Percentiles rank a stretch among this genome's conserved stretches.
phyloP scores from a whole-genome alignment of 2,113 vertebrate species.

The Psephotus haematonotus region DNA sequence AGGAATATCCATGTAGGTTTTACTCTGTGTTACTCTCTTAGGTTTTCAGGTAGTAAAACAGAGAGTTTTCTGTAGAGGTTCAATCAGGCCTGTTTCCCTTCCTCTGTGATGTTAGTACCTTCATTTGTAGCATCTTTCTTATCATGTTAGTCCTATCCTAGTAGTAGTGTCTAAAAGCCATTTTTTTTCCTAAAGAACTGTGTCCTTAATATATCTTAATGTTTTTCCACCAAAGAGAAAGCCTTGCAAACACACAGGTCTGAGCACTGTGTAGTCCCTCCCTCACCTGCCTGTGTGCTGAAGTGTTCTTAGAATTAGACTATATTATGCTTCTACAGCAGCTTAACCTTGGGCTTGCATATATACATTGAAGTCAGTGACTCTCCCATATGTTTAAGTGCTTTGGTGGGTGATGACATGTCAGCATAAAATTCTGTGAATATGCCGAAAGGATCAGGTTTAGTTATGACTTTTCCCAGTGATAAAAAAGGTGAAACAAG shows the following conservation, averaged over 20 bases:
- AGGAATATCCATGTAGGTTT: not conserved
- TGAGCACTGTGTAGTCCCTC: not conserved
- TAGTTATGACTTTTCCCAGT: not conserved
- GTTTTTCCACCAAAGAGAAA: not conserved
- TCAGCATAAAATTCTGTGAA: not conserved
- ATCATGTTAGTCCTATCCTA: not conserved
- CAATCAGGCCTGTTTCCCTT: not conserved
- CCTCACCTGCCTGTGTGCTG: not conserved
- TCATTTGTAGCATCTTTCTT: not conserved
- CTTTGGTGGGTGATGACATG: not conserved
- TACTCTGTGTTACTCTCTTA: not conserved
- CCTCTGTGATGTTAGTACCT: not conserved
- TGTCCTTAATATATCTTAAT: not conserved
- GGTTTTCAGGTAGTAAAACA: not conserved
- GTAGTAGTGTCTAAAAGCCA: not conserved
- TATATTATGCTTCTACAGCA: not conserved
- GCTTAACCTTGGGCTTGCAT: not conserved
- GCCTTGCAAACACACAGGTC: not conserved
- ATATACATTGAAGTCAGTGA: not conserved
- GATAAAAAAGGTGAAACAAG: slow-evolving; percentile 27
- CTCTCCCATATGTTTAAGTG: not conserved
- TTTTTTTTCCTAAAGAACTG: not conserved
- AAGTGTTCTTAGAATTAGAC: not conserved
- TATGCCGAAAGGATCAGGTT: not conserved
- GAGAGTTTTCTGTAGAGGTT: not conserved